These are phyloP conservation scores for Steinernema feltiae DNA, from an alignment of 1,140 invertebrate species.

Conservation along the genomic window DNA sequence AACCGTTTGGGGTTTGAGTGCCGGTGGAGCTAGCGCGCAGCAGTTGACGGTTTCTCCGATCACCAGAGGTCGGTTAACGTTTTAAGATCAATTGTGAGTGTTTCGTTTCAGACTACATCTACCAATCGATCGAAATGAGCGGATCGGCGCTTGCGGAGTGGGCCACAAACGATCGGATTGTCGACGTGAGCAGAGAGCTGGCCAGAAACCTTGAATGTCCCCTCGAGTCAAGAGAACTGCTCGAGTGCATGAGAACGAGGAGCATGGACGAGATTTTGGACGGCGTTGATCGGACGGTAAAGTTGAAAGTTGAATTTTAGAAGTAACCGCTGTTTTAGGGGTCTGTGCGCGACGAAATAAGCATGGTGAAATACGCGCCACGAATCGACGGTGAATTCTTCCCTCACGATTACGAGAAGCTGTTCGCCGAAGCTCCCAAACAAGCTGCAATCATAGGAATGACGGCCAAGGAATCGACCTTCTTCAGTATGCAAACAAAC, in stretches of 20 bases:
- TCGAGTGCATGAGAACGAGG: slow-evolving; percentile 29
- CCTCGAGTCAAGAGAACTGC: slow-evolving; percentile 1
- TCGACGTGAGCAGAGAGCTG: slow-evolving; percentile 18
- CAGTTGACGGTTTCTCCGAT: slow-evolving; percentile 73
- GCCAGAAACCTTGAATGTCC: slow-evolving; percentile 13
- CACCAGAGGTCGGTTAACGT: too few relatives aligned
- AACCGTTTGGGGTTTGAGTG: slow-evolving; percentile 62
- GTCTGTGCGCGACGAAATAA: background rate
- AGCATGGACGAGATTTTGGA: slow-evolving; percentile 32
- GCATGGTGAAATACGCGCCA: slow-evolving; percentile 24
- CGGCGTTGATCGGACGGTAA: slow-evolving; percentile 18
- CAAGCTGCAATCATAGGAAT: slow-evolving; percentile 28
- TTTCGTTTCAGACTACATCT: slow-evolving; percentile 20
- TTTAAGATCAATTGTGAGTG: too few relatives aligned
- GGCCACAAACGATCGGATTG: slow-evolving; percentile 22
- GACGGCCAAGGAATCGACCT: slow-evolving; percentile 29
- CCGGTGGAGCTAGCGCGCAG: slow-evolving; percentile 73
- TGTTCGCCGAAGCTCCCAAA: slow-evolving; percentile 19
- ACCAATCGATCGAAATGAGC: slow-evolving; percentile 25
- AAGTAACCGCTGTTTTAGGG: slow-evolving; percentile 7
- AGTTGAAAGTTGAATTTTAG: background rate
- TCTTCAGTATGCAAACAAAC: slow-evolving; percentile 23
- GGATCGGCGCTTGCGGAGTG: slow-evolving; percentile 26
- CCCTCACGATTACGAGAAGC: slow-evolving; percentile 19
- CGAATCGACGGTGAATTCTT: slow-evolving; percentile 35